Conservation (phyloP, 2,113 vertebrate species). For the Sminthopsis crassicaudata region DNA sequence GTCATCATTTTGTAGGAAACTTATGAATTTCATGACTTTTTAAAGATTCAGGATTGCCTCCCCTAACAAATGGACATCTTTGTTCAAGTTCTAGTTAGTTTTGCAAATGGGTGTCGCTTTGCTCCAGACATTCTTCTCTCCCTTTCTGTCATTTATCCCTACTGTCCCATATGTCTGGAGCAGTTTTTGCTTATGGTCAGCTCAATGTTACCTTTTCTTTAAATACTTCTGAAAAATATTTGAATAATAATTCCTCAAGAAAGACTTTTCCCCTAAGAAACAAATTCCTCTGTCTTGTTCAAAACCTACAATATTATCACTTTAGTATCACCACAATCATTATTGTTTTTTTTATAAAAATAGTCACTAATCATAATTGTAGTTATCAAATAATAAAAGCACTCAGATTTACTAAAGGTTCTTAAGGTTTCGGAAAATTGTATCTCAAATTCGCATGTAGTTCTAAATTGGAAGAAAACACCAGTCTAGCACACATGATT, state of each 20-base stretch:
- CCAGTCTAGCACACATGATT: not conserved
- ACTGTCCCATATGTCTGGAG: not conserved
- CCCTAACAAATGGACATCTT: slow-evolving; percentile 14
- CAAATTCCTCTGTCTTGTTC: not conserved
- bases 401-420: not conserved
- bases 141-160: not conserved
- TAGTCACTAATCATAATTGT: not conserved
- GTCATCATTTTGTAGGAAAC: not conserved
- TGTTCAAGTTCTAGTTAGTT: slow-evolving; percentile 26
- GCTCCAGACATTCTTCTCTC: not conserved
- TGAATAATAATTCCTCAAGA: not conserved
- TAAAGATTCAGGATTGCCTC: slow-evolving; percentile 15
- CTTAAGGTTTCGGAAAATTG: not conserved
- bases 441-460: not conserved
- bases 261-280: slow-evolving; percentile 8
- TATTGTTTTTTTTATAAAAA: not conserved
- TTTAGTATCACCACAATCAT: not conserved
- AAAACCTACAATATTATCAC: not conserved
- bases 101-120: not conserved
- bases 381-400: not conserved
- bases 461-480: not conserved
- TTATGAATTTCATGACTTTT: slow-evolving; percentile 4
- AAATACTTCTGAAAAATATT: slow-evolving; percentile 50
- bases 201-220: slow-evolving; percentile 18
- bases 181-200: slow-evolving; percentile 34